Percentiles rank a stretch among this genome's conserved stretches.
Conservation (phyloP, 2,888 invertebrate species). For the Zootermopsis nevadensis region DNA sequence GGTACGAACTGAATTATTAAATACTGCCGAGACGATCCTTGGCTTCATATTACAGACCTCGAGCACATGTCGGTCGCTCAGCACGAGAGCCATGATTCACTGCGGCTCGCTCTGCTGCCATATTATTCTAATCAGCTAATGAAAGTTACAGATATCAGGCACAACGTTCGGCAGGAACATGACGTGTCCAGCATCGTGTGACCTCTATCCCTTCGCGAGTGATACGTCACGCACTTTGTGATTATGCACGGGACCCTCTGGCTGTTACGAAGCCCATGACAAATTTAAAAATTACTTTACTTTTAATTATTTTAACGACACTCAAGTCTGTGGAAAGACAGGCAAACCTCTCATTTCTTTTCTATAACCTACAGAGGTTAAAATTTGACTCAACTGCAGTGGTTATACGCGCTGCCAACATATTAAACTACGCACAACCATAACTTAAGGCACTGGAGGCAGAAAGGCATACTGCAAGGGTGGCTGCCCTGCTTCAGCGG, state of each 20-base stretch:
- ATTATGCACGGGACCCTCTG: background rate
- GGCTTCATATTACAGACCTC: too few relatives aligned
- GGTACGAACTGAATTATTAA: too few relatives aligned
- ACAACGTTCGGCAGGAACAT: background rate
- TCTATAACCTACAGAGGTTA: too few relatives aligned
- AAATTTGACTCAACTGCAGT: too few relatives aligned
- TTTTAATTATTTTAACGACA: too few relatives aligned
- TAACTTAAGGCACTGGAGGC: slow-evolving; percentile 6
- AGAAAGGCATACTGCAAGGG: background rate
- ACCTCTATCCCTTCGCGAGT: background rate
- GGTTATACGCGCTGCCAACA: too few relatives aligned
- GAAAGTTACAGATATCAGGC: slow-evolving; percentile 18
- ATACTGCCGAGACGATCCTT: too few relatives aligned
- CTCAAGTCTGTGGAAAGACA: too few relatives aligned
- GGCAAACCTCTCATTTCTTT: too few relatives aligned
- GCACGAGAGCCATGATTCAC: background rate
- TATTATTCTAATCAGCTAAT: slow-evolving; percentile 38
- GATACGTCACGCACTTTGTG: background rate
- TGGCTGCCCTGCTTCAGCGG: background rate
- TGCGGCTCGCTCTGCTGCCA: background rate
- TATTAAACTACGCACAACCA: too few relatives aligned
- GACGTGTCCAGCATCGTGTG: background rate
- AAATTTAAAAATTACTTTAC: too few relatives aligned
- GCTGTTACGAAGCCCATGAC: too few relatives aligned
- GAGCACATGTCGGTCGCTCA: background rate